Evolutionary conservation across 2,797 vertebrate genomes (phyloP).

Genomic region (Coregonus sp.): DNA sequence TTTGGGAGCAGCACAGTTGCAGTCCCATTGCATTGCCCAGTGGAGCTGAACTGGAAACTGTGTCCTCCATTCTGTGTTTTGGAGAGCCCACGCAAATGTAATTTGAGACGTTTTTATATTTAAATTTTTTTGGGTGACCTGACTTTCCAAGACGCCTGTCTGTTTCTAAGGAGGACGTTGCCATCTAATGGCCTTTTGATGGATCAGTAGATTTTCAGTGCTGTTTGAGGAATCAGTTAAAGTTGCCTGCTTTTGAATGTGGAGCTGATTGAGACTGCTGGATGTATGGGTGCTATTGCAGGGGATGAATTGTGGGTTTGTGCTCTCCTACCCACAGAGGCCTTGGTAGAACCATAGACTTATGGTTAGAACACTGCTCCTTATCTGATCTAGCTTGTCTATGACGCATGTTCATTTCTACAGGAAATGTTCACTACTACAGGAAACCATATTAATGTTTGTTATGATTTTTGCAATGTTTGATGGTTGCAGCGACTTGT

Average conservation of each 20-base stretch:
- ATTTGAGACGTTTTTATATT: conserved; percentile 49
- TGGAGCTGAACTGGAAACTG: conserved; percentile 61
- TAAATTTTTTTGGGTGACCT: conserved; percentile 11
- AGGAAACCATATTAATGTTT: neutral
- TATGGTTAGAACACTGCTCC: neutral
- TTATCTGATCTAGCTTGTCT: too few relatives aligned
- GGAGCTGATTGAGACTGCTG: neutral
- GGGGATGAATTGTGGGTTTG: neutral
- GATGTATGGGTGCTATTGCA: neutral
- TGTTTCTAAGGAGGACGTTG: conserved; percentile 36
- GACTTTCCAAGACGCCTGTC: conserved; percentile 20
- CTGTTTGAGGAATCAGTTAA: neutral
- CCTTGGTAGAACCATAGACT: neutral
- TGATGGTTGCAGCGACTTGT: neutral
- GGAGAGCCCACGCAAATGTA: conserved; percentile 56
- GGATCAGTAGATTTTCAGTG: conserved; percentile 44
- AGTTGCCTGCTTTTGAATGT: neutral
- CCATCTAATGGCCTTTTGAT: conserved; percentile 58
- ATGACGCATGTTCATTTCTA: neutral
- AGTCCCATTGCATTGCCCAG: conserved; percentile 35
- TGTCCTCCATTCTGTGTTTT: conserved; percentile 60
- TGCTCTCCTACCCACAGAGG: neutral
- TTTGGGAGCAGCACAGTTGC: conserved; percentile 37
- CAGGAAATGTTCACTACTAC: neutral
- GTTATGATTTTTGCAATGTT: neutral